Conservation (phyloP, 2,113 vertebrate genomes). For the Eurystomus gularis region DNA sequence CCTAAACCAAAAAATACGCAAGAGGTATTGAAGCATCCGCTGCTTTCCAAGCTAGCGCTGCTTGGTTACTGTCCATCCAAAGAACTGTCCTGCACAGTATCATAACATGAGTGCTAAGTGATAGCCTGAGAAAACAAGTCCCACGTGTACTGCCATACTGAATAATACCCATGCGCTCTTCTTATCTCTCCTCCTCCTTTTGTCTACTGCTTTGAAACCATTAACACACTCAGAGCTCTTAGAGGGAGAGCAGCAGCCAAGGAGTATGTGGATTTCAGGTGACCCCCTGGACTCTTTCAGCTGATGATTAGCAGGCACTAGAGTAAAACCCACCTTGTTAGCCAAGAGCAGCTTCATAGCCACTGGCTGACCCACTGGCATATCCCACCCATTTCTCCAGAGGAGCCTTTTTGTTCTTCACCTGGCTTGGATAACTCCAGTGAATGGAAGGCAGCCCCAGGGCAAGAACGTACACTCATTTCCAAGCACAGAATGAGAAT, state of each 20-base stretch:
- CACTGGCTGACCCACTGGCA: neutral
- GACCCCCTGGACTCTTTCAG: neutral
- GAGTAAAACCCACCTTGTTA: neutral
- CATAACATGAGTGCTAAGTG: neutral
- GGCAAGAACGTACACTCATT: rapidly evolving
- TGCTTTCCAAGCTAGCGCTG: neutral
- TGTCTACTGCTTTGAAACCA: neutral
- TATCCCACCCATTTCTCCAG: neutral
- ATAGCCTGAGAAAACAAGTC: slow-evolving; percentile 48
- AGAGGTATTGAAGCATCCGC: neutral
- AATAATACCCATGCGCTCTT: neutral
- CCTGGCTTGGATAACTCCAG: neutral
- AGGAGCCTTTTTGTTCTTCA: neutral
- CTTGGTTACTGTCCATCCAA: neutral
- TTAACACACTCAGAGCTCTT: slow-evolving; percentile 6
- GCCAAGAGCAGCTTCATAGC: neutral
- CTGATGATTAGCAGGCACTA: neutral
- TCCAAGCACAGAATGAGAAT: neutral
- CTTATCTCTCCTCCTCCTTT: slow-evolving; percentile 29
- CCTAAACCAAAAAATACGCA: neutral
- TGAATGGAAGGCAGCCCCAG: neutral
- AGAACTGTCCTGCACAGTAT: slow-evolving; percentile 6
- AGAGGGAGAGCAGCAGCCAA: neutral
- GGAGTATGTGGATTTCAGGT: neutral
- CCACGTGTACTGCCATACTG: neutral